Evolutionary conservation across 2,888 invertebrate genomes (phyloP).

Genomic region (Platycnemis pennipes): DNA sequence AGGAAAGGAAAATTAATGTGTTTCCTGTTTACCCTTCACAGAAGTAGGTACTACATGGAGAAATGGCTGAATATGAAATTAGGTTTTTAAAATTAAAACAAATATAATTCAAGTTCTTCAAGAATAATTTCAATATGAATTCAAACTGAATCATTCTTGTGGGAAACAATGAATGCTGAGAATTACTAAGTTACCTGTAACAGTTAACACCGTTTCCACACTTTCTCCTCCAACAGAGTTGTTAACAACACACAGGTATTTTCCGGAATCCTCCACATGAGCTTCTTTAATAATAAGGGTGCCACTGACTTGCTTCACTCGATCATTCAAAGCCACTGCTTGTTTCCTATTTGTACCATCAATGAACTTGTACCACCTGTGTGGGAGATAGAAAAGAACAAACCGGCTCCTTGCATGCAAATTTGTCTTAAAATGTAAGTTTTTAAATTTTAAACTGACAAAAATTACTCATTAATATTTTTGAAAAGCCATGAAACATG

Average conservation of each 20-base stretch:
- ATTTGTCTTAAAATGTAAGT: conserved; percentile 11
- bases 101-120: neutral
- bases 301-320: conserved; percentile 95
- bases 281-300: conserved; percentile 96
- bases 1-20: too few species aligned
- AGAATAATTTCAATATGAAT: too few species aligned
- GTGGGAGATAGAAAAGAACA: conserved; percentile 78
- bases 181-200: conserved; percentile 82
- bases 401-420: conserved; percentile 64
- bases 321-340: conserved; percentile 93
- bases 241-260: conserved; percentile 96
- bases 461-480: neutral
- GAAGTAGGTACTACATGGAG: neutral
- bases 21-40: too few species aligned
- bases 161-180: too few species aligned
- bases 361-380: conserved; percentile 96
- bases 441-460: neutral
- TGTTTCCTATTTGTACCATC: conserved; percentile 92
- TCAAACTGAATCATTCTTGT: too few species aligned
- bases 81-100: conserved; percentile 17
- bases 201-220: conserved; percentile 94
- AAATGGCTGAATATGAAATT: conserved; percentile 54
- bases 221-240: conserved; percentile 96
- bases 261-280: conserved; percentile 95
- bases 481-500: neutral